Conservation (phyloP, 2,888 invertebrate species). For the Conistra vaccinii region DNA sequence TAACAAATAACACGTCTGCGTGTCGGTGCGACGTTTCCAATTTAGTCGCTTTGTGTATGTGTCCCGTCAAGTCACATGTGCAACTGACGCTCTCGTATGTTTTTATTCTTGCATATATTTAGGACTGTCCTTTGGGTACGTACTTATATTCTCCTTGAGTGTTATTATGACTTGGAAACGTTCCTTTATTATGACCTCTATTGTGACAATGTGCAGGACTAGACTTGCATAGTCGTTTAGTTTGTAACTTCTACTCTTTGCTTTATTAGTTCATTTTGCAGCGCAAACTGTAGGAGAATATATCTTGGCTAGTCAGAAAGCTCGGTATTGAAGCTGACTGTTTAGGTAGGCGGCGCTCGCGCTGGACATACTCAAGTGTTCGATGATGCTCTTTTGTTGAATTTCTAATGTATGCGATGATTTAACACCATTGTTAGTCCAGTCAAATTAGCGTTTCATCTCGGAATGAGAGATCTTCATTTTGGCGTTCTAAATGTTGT, state of each 20-base stretch:
- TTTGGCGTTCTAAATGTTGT: too few relatives aligned
- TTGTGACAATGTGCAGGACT: background rate
- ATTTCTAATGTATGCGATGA: background rate
- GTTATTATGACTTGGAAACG: background rate
- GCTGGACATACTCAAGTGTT: background rate
- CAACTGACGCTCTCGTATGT: slow-evolving; percentile 66
- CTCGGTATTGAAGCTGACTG: background rate
- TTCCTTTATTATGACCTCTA: background rate
- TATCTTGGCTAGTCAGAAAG: background rate
- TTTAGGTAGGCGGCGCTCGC: background rate
- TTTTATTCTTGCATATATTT: slow-evolving; percentile 68
- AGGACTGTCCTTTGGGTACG: slow-evolving; percentile 40
- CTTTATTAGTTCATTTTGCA: background rate
- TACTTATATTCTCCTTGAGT: slow-evolving; percentile 13
- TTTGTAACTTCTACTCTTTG: background rate
- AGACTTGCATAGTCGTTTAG: background rate
- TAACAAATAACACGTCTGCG: slow-evolving; percentile 80
- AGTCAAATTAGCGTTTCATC: too few relatives aligned
- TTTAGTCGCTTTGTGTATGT: slow-evolving; percentile 77
- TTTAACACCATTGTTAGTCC: too few relatives aligned
- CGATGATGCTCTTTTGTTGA: background rate
- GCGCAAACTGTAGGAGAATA: background rate
- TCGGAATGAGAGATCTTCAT: too few relatives aligned
- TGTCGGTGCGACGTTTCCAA: slow-evolving; percentile 79
- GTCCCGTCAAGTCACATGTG: slow-evolving; percentile 73